Percentiles rank a stretch among this genome's conserved stretches.
These are phyloP conservation scores for Premnoplex brunnescens DNA, from an alignment of 2,797 vertebrate genomes.

Conservation along the genomic window DNA sequence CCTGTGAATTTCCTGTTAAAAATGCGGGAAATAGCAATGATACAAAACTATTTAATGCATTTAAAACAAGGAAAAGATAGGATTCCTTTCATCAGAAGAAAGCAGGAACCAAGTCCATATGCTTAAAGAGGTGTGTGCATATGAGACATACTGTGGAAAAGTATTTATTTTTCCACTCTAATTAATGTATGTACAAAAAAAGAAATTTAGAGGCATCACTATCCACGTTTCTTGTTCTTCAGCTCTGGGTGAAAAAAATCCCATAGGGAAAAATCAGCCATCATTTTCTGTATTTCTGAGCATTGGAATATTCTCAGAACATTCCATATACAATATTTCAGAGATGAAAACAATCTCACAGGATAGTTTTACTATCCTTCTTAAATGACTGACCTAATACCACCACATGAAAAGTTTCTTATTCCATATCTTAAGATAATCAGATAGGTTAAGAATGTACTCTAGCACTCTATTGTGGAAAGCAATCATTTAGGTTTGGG, in stretches of 20 bases:
- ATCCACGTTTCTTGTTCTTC: neutral
- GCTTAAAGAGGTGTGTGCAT: neutral
- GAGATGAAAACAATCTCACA: neutral
- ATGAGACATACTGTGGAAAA: neutral
- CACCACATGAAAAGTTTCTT: neutral
- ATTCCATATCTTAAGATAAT: neutral
- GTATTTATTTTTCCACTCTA: neutral
- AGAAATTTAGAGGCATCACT: neutral
- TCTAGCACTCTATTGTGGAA: neutral
- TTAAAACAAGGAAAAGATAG: neutral
- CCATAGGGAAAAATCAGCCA: neutral
- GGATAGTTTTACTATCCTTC: neutral
- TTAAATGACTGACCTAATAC: neutral
- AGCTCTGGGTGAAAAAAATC: neutral
- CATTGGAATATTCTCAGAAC: neutral
- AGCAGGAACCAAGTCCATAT: neutral
- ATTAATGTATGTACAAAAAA: neutral
- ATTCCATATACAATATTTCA: neutral
- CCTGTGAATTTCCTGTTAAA: neutral
- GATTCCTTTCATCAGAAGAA: neutral
- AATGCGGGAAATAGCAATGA: neutral
- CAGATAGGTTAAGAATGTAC: neutral
- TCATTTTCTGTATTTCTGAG: neutral
- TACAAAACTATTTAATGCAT: neutral
- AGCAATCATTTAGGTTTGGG: neutral